Base-by-base conservation (phyloP, 2,113 vertebrate genomes). In the Coryphaenoides rupestris region DNA sequence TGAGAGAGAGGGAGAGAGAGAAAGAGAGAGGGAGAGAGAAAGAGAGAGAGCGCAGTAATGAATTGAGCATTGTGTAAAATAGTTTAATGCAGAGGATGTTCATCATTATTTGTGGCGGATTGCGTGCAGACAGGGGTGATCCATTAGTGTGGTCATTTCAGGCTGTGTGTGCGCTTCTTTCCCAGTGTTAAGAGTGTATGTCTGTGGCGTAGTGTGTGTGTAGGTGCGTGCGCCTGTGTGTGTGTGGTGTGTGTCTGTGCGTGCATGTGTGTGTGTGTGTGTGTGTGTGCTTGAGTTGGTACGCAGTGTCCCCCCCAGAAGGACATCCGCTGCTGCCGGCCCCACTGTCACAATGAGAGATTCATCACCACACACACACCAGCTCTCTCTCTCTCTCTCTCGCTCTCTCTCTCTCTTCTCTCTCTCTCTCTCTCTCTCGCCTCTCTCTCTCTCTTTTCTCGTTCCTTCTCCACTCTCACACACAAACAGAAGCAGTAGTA, bases 21-120 rank as follows among this genome's bases (percentile, higher is more conserved):
- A 33, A 10, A 33, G 28, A 33, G 28, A 9, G 28, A 33, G 28
- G 10, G 28, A 33, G 7, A 33, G 28, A 9, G 3, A 57, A 54
- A 9, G 28, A 33, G 73, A 23, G 75, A 59, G 70, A 21, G 61
- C 55, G 78, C 66, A 71, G 82, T 90, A 91, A 91, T 90, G 88
- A 91, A 91, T 90, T 91, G 90, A 86, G 85, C 72, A 86, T 90
- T 86, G 89, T 89, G 85, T 87, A 90, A 88, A 88, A 89, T 88
- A 88, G 87, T 91, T 89, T 88, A 91, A 91, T 90, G 82, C 85
- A 80, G 84, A 78, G 84, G 89, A 89, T 89, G 89, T 91, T 88
- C 86, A 91, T 90, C 91, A 91, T 92, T 92, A 92, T 92, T 91
- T 90, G 90, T 86, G 87, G 86, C 60, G 84, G 85, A 87, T 88